These are phyloP conservation scores for Rhynchomys soricoides DNA, from an alignment of 2,113 vertebrate species.

Conservation along the genomic window DNA sequence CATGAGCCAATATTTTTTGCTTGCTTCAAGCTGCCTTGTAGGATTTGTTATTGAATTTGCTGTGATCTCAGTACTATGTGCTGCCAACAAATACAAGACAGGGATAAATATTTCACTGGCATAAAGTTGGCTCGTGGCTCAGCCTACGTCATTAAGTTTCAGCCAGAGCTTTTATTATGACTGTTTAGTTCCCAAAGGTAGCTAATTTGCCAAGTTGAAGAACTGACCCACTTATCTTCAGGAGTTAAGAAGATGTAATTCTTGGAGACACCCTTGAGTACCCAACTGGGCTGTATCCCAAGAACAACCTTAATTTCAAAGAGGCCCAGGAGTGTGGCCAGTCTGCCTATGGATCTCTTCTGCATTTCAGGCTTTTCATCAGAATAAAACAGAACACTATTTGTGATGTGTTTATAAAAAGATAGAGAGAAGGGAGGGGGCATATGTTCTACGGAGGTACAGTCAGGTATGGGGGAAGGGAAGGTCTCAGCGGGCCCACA, in stretches of 20 bases:
- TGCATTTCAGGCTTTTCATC: neutral
- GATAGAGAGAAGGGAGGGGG: too few relatives aligned
- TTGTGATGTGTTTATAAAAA: too few relatives aligned
- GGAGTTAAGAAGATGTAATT: neutral
- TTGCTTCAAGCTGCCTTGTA: neutral
- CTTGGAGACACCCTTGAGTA: neutral
- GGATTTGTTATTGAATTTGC: neutral
- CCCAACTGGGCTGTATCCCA: neutral
- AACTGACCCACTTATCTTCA: neutral
- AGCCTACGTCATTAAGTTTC: constrained; percentile 25
- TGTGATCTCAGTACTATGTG: constrained; percentile 22
- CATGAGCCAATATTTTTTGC: neutral
- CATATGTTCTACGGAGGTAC: too few relatives aligned
- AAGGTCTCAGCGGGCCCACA: too few relatives aligned
- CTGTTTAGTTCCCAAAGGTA: neutral
- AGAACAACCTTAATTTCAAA: constrained; percentile 3
- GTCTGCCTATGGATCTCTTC: neutral
- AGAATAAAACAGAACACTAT: neutral
- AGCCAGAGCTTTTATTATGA: constrained; percentile 33
- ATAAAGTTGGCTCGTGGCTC: constrained; percentile 20
- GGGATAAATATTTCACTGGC: constrained; percentile 49
- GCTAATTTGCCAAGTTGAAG: constrained; percentile 41
- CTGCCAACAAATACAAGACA: constrained; percentile 54
- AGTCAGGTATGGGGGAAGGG: too few relatives aligned
- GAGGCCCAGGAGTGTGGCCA: neutral